Evolutionary conservation across 1,140 invertebrate species (phyloP), one percentile per base, ranked within the genome.

Genomic region (Caenorhabditis remanei): DNA sequence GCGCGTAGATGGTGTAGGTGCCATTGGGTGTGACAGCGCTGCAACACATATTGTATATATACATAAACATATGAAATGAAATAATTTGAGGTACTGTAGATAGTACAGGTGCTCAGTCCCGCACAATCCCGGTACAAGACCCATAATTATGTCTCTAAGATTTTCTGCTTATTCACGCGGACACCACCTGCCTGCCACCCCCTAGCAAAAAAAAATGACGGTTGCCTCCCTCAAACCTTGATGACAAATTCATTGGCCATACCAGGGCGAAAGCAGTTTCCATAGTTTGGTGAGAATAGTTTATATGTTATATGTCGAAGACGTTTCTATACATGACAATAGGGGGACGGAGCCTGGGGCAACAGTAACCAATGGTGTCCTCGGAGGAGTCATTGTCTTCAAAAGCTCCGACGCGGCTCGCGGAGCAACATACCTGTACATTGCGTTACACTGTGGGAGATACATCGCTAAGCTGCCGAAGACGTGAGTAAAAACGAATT

Each of bases 321-420:
- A 50, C 46, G 7, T 53, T 11, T 14, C n/a, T 11, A n/a, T n/a
- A n/a, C n/a, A n/a, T n/a, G 46, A 79, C 46, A 79, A 48, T 24
- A 79, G 46, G 9, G 50, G 50, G 50, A 53, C 11, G 11, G 24
- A 48, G 24, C 71, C 71, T 79, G 46, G 43, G 71, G 71, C 71
- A 79, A 79, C 71, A 79, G 71, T 79, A 79, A 79, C 71, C 71
- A 79, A 79, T 79, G 71, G 71, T 46, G 14, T 5, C 71, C 4
- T n/a, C 71, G 46, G 1, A 41, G 43, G 46, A 58, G n/a, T 21
- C n/a, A 21, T 58, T 58, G 2, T 58, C n/a, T 16, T 53, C 50
- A 2, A 2, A 2, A 32, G 32, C 32, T n/a, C n/a, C n/a, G n/a
- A n/a, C n/a, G n/a, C n/a, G n/a, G n/a, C n/a, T n/a, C n/a, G 3